Conservation (phyloP, 2,113 vertebrate species). For the Pterocles burchelli region DNA sequence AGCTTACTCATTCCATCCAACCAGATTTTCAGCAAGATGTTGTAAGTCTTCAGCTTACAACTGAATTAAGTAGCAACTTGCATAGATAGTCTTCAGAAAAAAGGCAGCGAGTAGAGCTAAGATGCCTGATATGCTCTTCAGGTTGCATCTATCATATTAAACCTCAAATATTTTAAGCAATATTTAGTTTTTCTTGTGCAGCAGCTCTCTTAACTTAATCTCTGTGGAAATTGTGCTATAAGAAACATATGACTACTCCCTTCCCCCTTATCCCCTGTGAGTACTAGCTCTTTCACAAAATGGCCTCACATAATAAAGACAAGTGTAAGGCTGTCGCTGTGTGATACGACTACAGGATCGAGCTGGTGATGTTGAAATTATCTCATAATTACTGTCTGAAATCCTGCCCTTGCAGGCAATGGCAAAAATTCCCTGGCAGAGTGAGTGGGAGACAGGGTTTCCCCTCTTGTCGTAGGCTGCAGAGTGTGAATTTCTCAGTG, state of each 20-base stretch:
- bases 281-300: background rate
- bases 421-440: background rate
- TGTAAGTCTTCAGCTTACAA: background rate
- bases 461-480: background rate
- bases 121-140: background rate
- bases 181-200: background rate
- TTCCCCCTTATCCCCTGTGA: background rate
- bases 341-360: background rate
- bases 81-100: background rate
- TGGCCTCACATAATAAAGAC: background rate
- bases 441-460: background rate
- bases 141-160: background rate
- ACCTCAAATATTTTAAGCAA: background rate
- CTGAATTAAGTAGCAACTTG: background rate
- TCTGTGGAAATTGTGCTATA: background rate
- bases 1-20: conserved; percentile 35
- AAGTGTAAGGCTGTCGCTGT: background rate
- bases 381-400: background rate
- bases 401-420: background rate
- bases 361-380: background rate
- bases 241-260: background rate
- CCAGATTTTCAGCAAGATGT: conserved; percentile 27
- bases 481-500: background rate
- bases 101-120: background rate
- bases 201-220: background rate